Evolutionary conservation across 2,888 invertebrate genomes (phyloP), one percentile per base, ranked within the genome.

Genomic region (Cheilosia vulpina): DNA sequence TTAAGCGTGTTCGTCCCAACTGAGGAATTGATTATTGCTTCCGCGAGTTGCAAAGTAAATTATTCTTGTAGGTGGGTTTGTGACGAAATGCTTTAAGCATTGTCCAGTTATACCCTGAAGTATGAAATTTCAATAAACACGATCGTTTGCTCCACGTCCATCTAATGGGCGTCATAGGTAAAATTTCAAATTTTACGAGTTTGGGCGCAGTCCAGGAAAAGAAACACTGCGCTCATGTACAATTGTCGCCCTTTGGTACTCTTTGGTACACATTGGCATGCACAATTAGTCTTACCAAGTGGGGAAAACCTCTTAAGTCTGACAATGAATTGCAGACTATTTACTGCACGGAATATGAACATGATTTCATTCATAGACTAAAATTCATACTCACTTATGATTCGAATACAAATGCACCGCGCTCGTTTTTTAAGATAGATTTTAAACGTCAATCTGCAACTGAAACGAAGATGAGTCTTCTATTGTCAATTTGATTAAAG

Each of bases 251-350:
- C 60, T 68, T 62, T 31, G 19, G 34, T 38, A 47, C 66, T 19
- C 62, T 68, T 62, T n/a, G n/a, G n/a, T n/a, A n/a, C n/a, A n/a
- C n/a, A 80, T 76, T 80, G 68, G 41, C 75, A 80, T 80, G 60
- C 80, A 80, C n/a, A 76, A 24, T 63, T 75, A 19, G 73, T 52
- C 24, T 45, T 47, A 71, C 31, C 31, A 34, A 65, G 11, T 47
- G 43, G 11, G 58, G 45, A 60, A 79, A 73, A 66, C 73, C 52
- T 43, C 55, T 27, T 27, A 27, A 27, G 27, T 27, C 27, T 27
- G 27, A 27, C 27, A 27, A 27, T 27, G 6, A 27, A 27, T 27
- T 57, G 79, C 73, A 47, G 75, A 73, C 60, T 75, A 21, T 21
- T 21, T 21, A 80, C 60, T 79, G 65, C 73, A 66, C 43, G 27